Conservation (phyloP, 2,797 vertebrate genomes). For the Tachyglossus aculeatus region DNA sequence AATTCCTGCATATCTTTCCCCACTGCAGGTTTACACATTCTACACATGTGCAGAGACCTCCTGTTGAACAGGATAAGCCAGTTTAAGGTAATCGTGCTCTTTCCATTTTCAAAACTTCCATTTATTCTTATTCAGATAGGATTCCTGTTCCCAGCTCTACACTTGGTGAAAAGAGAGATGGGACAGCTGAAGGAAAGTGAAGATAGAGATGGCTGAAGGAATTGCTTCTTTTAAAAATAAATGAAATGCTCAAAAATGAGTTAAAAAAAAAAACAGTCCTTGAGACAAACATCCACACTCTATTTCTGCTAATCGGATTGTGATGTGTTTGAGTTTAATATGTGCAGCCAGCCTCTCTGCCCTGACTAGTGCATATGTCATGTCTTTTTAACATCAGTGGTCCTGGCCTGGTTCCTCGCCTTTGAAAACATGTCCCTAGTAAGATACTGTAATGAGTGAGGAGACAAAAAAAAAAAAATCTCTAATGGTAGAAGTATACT, state of each 20-base stretch:
- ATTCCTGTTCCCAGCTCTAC: conserved; percentile 14
- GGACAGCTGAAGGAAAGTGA: conserved; percentile 18
- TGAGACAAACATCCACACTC: conserved; percentile 46
- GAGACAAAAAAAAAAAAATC: conserved; percentile 18
- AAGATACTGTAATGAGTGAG: conserved; percentile 51
- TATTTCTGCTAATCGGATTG: conserved; percentile 65
- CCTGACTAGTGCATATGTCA: conserved; percentile 88
- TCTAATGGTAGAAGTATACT: fast-evolving
- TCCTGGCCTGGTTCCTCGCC: conserved; percentile 87
- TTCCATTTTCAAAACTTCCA: conserved; percentile 12
- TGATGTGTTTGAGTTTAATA: conserved; percentile 86
- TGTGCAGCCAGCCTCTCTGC: conserved; percentile 87
- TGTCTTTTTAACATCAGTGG: conserved; percentile 94
- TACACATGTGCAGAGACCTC: conserved; percentile 36
- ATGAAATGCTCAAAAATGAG: conserved; percentile 57
- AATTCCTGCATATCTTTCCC: neutral
- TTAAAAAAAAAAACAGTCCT: conserved; percentile 20
- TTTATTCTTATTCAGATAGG: conserved; percentile 25
- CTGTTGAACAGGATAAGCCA: conserved; percentile 27
- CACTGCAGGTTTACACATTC: conserved; percentile 38
- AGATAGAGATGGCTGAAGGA: conserved; percentile 20
- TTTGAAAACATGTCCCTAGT: conserved; percentile 60
- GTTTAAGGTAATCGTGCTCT: conserved; percentile 33
- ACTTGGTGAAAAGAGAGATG: conserved; percentile 27
- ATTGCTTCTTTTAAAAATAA: conserved; percentile 57